Percentiles rank a stretch among this genome's conserved stretches.
Conservation (phyloP, 2,113 vertebrate genomes). For the Emydocephalus ijimae region DNA sequence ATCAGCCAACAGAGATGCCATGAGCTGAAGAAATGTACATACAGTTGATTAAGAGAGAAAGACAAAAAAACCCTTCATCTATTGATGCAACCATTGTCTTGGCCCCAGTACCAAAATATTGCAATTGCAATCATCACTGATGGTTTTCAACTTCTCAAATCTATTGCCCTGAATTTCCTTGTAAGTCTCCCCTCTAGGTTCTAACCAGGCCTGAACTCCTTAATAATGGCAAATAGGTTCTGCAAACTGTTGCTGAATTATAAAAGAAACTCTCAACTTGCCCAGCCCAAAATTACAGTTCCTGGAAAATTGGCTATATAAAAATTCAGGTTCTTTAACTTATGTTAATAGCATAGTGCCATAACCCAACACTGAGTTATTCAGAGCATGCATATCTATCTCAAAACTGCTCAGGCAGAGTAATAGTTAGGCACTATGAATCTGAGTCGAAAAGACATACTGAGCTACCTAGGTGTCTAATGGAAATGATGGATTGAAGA, state of each 20-base stretch:
- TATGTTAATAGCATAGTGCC: not conserved
- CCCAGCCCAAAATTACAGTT: not conserved
- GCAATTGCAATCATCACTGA: not conserved
- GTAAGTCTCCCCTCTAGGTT: not conserved
- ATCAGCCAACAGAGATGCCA: not conserved
- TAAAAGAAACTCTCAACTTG: not conserved
- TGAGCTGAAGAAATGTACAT: not conserved
- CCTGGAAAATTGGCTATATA: not conserved
- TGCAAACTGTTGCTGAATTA: not conserved
- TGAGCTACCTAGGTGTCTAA: not conserved
- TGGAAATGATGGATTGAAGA: not conserved
- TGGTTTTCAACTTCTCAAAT: not conserved
- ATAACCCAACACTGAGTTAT: not conserved
- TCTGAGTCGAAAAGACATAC: not conserved
- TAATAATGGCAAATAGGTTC: not conserved
- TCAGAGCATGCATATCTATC: not conserved
- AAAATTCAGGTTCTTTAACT: not conserved
- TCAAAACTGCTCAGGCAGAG: not conserved
- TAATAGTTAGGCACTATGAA: not conserved
- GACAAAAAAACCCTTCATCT: not conserved
- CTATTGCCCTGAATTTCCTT: not conserved
- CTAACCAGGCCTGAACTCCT: not conserved
- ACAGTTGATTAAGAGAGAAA: not conserved
- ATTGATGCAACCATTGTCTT: not conserved
- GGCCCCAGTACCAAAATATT: not conserved